These are phyloP conservation scores for Ametastegia equiseti DNA, from an alignment of 2,888 invertebrate genomes.

Conservation along the genomic window DNA sequence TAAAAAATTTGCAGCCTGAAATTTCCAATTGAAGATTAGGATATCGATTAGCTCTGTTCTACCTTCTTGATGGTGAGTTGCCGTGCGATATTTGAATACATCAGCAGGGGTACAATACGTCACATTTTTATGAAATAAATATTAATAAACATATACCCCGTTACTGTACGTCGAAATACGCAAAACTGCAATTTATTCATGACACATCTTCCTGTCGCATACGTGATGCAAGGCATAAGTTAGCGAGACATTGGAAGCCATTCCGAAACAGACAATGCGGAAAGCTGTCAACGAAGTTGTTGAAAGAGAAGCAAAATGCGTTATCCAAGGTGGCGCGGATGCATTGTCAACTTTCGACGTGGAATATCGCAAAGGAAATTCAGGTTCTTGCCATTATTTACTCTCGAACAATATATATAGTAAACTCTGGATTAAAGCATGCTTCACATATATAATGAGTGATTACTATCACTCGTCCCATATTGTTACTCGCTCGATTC, in stretches of 20 bases:
- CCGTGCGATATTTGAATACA: background rate
- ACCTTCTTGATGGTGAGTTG: background rate
- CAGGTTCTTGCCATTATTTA: no score
- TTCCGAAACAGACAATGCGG: background rate
- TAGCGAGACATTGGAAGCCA: background rate
- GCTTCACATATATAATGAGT: no score
- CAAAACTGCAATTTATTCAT: constrained; percentile 2
- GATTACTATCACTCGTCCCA: no score
- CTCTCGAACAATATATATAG: background rate
- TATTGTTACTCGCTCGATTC: background rate
- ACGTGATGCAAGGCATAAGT: background rate
- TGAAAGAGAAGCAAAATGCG: background rate
- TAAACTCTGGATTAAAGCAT: no score
- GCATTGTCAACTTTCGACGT: background rate
- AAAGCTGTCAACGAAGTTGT: background rate
- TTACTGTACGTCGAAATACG: background rate
- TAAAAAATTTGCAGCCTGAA: no score
- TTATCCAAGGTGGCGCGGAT: background rate
- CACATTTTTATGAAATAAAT: background rate
- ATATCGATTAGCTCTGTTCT: no score
- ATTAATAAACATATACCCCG: background rate
- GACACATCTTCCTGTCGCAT: background rate
- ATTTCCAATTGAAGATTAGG: no score
- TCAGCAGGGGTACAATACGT: background rate
- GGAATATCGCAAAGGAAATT: background rate